Evolutionary conservation across 1,140 invertebrate species (phyloP).

Genomic region (Popillia japonica): DNA sequence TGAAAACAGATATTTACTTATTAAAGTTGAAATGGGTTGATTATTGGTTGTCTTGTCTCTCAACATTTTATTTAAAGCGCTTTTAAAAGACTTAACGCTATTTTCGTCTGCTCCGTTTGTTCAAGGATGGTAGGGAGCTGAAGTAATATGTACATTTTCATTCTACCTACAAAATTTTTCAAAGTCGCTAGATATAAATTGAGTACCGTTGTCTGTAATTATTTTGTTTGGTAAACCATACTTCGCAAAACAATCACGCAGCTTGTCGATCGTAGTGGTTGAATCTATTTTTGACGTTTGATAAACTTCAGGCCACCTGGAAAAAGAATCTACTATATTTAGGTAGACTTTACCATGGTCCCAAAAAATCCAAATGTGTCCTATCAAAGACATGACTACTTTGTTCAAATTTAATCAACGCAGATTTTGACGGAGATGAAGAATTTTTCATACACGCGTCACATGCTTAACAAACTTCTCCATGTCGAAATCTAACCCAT

Average conservation of each 20-base stretch:
- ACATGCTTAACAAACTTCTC: conserved; percentile 50
- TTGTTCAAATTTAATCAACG: conserved; percentile 52
- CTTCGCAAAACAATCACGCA: too few relatives aligned
- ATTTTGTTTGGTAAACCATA: conserved; percentile 27
- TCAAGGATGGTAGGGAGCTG: conserved; percentile 33
- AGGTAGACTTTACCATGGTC: conserved; percentile 59
- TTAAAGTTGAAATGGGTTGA: too few relatives aligned
- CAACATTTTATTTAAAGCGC: conserved; percentile 31
- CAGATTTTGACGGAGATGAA: not conserved
- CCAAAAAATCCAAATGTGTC: conserved; percentile 64
- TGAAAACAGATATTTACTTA: too few relatives aligned
- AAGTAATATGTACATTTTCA: conserved; percentile 33
- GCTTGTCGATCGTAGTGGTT: too few relatives aligned
- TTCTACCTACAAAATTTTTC: conserved; percentile 36
- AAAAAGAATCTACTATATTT: conserved; percentile 47
- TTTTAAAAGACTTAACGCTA: conserved; percentile 50
- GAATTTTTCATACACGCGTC: conserved; percentile 47
- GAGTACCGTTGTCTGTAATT: conserved; percentile 39
- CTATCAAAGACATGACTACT: conserved; percentile 54
- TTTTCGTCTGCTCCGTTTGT: conserved; percentile 41
- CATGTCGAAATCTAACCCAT: conserved; percentile 57
- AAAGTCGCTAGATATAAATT: conserved; percentile 41
- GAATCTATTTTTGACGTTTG: too few relatives aligned
- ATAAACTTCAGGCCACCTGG: too few relatives aligned
- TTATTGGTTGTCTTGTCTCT: too few relatives aligned